A percentile compares a stretch with the other conserved stretches of the same genome.
Evolutionary conservation across 64 coral and sea anemone genomes (phyloP).

Genomic region (Trachythela sp.): DNA sequence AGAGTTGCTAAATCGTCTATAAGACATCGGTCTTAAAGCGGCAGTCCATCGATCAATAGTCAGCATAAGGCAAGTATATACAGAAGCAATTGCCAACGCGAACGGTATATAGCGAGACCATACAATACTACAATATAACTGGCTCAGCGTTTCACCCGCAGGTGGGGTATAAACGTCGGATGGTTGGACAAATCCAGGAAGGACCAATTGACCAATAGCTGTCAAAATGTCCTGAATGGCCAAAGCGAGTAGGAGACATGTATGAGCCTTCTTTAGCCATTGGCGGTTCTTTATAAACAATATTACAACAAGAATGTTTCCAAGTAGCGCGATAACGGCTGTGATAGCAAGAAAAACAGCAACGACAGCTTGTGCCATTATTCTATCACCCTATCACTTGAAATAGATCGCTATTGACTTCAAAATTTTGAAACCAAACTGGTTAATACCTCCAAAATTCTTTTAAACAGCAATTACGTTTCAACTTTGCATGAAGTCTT

Average conservation of each 20-base stretch:
- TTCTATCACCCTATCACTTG: neutral
- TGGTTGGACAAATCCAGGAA: slow-evolving; percentile 20
- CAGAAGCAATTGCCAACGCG: slow-evolving; percentile 31
- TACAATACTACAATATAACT: slow-evolving; percentile 47
- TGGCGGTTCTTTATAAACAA: slow-evolving; percentile 34
- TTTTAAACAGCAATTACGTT: too few species aligned
- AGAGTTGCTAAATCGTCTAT: neutral
- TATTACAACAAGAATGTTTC: slow-evolving; percentile 21
- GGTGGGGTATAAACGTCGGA: slow-evolving; percentile 11
- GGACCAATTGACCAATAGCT: slow-evolving; percentile 33
- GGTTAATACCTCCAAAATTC: too few species aligned
- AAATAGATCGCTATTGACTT: neutral
- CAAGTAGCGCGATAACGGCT: slow-evolving; percentile 35
- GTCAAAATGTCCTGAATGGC: slow-evolving; percentile 50
- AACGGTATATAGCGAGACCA: slow-evolving; percentile 41
- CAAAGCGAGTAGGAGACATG: slow-evolving; percentile 35
- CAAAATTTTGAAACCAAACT: too few species aligned
- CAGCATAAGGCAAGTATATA: slow-evolving; percentile 44
- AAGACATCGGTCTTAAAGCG: slow-evolving; percentile 12
- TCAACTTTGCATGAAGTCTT: too few species aligned
- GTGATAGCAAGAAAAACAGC: slow-evolving; percentile 28
- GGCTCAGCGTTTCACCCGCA: neutral
- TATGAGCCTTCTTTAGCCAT: slow-evolving; percentile 40
- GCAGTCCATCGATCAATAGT: slow-evolving; percentile 52
- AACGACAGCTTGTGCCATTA: neutral